Evolutionary conservation across 2,888 invertebrate species (phyloP).

Genomic region (Andrena dorsata): DNA sequence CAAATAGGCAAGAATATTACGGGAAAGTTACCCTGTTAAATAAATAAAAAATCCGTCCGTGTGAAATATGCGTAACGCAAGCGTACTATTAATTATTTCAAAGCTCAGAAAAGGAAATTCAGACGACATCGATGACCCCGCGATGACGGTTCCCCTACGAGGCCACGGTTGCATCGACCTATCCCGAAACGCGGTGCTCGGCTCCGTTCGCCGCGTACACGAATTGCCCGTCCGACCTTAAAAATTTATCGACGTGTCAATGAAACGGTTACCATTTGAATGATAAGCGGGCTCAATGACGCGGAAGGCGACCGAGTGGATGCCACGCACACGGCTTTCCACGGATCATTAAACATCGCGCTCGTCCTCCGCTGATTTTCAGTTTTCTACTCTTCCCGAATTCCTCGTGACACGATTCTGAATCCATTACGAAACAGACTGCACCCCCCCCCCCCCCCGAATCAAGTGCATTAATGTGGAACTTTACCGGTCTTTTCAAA

Average conservation of each 20-base stretch:
- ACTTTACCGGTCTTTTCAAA: neutral
- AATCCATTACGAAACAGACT: constrained; percentile 19
- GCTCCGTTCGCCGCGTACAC: constrained; percentile 1
- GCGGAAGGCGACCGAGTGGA: constrained; percentile 79
- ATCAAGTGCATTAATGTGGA: constrained; percentile 18
- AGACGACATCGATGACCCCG: neutral
- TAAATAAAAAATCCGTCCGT: no score
- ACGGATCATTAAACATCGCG: constrained; percentile 76
- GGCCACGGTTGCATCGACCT: neutral
- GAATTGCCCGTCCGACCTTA: constrained; percentile 61
- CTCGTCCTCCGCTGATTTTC: constrained; percentile 43
- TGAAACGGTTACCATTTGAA: constrained; percentile 76
- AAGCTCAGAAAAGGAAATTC: no score
- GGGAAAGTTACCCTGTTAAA: no score
- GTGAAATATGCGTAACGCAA: no score
- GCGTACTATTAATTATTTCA: no score
- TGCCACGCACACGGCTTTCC: constrained; percentile 71
- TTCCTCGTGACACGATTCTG: constrained; percentile 19
- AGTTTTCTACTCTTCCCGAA: constrained; percentile 26
- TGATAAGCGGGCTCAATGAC: constrained; percentile 80
- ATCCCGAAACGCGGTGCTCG: neutral
- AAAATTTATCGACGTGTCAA: constrained; percentile 77
- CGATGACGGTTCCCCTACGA: neutral
- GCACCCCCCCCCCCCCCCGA: constrained; percentile 7
- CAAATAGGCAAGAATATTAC: no score